Conservation (phyloP, 2,113 vertebrate species). For the Hiodon tergisus region DNA sequence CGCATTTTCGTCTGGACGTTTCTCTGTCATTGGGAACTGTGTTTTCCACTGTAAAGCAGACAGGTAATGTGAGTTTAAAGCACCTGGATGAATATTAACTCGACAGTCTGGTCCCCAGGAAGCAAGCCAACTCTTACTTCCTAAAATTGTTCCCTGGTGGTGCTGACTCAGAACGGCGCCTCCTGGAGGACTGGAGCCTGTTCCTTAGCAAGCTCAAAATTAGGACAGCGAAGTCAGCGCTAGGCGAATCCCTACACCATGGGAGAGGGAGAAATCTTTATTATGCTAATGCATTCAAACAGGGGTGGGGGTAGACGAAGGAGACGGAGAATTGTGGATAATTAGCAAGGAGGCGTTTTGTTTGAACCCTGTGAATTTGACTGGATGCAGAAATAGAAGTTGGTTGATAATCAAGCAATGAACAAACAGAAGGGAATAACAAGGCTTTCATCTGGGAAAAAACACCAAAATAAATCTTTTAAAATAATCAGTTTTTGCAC, state of each 20-base stretch:
- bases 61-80: constrained; percentile 24
- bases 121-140: not conserved
- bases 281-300: constrained; percentile 69
- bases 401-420: constrained; percentile 62
- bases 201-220: constrained; percentile 47
- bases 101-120: constrained; percentile 20
- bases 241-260: constrained; percentile 48
- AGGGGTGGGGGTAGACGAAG: constrained; percentile 42
- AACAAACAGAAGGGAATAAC: constrained; percentile 44
- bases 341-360: constrained; percentile 63
- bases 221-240: constrained; percentile 46
- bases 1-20: not conserved
- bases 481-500: constrained; percentile 46
- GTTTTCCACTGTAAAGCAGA: constrained; percentile 11
- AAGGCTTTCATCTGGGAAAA: constrained; percentile 57
- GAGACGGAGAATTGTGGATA: constrained; percentile 64
- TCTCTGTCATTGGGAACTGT: not conserved
- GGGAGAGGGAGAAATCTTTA: constrained; percentile 50
- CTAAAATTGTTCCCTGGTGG: constrained; percentile 21
- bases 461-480: constrained; percentile 44
- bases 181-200: constrained; percentile 44
- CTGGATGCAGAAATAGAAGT: constrained; percentile 49
- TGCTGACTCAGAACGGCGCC: constrained; percentile 23
- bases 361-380: constrained; percentile 62
- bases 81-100: constrained; percentile 31